Evolutionary conservation across 2,888 invertebrate genomes (phyloP).

Genomic region (Erebia epiphron): DNA sequence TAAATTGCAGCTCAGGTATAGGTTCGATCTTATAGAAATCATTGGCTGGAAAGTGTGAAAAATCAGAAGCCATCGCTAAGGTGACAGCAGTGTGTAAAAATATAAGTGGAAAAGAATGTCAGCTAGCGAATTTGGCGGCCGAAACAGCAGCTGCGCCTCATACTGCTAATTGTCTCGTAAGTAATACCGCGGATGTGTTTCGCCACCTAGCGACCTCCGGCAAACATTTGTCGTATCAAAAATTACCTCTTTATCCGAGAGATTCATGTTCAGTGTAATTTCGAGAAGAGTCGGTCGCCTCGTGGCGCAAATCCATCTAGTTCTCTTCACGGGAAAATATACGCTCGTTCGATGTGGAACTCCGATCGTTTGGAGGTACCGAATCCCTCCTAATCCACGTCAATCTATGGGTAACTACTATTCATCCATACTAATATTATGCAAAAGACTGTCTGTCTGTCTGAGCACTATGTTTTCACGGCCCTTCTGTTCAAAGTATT

Average conservation of each 20-base stretch:
- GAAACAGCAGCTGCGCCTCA: conserved; percentile 62
- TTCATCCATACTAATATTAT: no score
- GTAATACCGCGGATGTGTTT: conserved; percentile 60
- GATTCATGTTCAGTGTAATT: neutral
- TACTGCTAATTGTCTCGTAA: conserved; percentile 67
- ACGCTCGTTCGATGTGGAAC: no score
- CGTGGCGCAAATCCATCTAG: neutral
- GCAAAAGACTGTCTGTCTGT: no score
- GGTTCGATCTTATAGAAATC: no score
- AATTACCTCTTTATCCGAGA: conserved; percentile 12
- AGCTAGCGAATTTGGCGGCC: conserved; percentile 49
- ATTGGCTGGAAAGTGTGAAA: no score
- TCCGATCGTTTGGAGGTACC: no score
- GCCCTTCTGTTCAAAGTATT: no score
- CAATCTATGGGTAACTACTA: no score
- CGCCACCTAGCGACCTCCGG: conserved; percentile 57
- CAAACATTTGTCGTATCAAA: conserved; percentile 46
- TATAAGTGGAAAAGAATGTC: conserved; percentile 48
- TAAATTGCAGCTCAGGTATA: no score
- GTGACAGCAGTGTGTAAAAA: neutral
- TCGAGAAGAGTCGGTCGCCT: neutral
- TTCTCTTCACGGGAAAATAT: neutral
- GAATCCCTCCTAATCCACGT: no score
- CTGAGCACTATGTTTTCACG: no score
- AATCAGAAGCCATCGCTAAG: no score